phyloP scores from a whole-genome alignment of 2,888 invertebrate species.

The Pterobdella sp. region DNA sequence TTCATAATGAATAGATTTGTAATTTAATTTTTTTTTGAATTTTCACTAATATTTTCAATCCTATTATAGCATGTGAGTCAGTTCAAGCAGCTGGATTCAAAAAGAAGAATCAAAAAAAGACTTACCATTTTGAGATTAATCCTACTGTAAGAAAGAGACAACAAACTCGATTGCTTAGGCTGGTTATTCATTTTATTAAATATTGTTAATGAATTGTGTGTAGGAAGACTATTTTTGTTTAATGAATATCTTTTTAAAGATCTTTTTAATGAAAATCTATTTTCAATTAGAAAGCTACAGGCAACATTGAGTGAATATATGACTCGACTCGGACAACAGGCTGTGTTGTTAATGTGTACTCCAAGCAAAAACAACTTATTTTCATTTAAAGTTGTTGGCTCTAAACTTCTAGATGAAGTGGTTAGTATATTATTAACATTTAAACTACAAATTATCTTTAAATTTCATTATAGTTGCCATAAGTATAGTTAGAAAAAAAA shows the following conservation, averaged over 20 bases:
- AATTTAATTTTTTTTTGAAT: no score
- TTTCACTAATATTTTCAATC: no score
- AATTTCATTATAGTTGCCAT: no score
- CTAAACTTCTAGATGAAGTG: conserved; percentile 90
- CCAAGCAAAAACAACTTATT: conserved; percentile 78
- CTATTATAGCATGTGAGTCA: no score
- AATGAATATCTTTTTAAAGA: neutral
- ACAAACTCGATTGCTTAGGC: conserved; percentile 74
- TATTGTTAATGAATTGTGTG: neutral
- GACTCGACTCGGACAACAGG: conserved; percentile 91
- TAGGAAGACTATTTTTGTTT: no score
- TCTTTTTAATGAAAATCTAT: neutral
- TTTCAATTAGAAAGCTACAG: conserved; percentile 48
- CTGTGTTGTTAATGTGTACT: conserved; percentile 86
- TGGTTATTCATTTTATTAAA: conserved; percentile 2
- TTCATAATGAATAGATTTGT: no score
- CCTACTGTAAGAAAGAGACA: conserved; percentile 90
- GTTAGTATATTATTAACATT: no score
- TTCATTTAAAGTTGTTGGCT: conserved; percentile 88
- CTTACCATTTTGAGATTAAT: conserved; percentile 93
- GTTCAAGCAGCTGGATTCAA: conserved; percentile 93
- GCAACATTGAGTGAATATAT: conserved; percentile 74
- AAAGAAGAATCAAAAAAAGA: conserved; percentile 81
- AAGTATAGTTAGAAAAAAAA: no score
- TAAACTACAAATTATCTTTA: no score